Base-by-base conservation (phyloP, 2,888 invertebrate genomes). In the Eilema depressum region DNA sequence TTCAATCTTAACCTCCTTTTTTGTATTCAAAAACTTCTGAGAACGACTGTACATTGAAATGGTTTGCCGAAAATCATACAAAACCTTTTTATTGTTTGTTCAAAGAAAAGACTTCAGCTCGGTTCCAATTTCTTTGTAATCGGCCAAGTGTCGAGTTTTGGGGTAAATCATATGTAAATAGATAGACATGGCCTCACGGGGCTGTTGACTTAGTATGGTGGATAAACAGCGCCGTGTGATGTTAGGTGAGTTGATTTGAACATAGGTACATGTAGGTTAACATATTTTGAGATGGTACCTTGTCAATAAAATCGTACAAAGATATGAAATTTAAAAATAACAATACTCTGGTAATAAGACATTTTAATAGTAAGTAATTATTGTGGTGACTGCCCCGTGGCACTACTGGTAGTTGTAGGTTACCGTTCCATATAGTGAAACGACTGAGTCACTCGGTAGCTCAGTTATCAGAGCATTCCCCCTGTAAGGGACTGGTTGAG, bases 61-160 rank as follows among this genome's bases (percentile, higher is more conserved):
- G 74, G 72, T 71, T 69, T 69, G 61, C 66, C 68, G 62, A 79
- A 80, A 78, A 80, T 80, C 78, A 80, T 73, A 78, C 73, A 78
- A 73, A 78, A 82, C 73, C 70, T 75, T 53, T n/a, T 68, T 53
- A 82, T 66, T 81, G 70, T 81, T 78, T 80, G 72, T 60, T 61
- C 68, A 74, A 78, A 81, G 71, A 80, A 82, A 81, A 71, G 73
- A 73, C 33, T 70, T 73, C 62, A 69, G 69, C 65, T 72, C 75
- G 65, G 69, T 80, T 74, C 71, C 81, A 82, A 75, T 81, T 81
- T 81, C 76, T 81, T 81, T 78, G 81, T 81, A 83, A 81, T 83
- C 79, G 81, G 74, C 71, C 56, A 74, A 70, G 70, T 71, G 67
- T 60, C 28, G 75, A 73, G 63, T 74, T 80, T 68, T 59, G 71